Conservation (phyloP, 2,888 invertebrate species). For the Nomada ruficornis region DNA sequence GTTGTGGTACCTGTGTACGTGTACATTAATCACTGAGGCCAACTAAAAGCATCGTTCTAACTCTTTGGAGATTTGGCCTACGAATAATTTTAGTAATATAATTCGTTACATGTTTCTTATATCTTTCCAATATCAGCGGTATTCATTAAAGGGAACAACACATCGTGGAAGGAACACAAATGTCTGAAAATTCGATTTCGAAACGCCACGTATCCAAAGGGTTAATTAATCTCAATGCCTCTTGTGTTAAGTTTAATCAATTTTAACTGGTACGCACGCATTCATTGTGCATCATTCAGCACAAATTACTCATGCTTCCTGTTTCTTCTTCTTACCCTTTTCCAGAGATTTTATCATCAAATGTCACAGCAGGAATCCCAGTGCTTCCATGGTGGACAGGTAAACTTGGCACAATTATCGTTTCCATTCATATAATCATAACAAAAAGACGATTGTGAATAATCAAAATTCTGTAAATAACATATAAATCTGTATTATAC, state of each 20-base stretch:
- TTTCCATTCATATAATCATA: conserved; percentile 22
- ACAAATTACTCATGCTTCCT: conserved; percentile 64
- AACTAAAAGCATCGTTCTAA: too few relatives aligned
- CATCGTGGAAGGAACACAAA: too few relatives aligned
- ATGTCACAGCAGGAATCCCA: conserved; percentile 84
- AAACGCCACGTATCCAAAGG: neutral
- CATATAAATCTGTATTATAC: neutral
- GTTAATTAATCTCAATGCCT: neutral
- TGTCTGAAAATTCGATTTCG: neutral
- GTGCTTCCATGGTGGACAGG: conserved; percentile 84
- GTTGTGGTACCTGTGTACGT: too few relatives aligned
- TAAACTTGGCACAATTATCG: conserved; percentile 66
- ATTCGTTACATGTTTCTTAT: too few relatives aligned
- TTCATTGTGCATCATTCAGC: conserved; percentile 29
- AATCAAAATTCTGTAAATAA: neutral
- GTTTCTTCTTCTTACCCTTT: conserved; percentile 66
- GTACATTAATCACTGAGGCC: too few relatives aligned
- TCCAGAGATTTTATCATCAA: conserved; percentile 84
- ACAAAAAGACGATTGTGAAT: neutral
- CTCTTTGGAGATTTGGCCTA: too few relatives aligned
- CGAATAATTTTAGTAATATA: too few relatives aligned
- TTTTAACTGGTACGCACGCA: conserved; percentile 25
- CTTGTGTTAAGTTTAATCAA: neutral
- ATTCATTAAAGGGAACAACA: too few relatives aligned
- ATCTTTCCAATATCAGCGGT: too few relatives aligned